Conservation (phyloP, 37 sponge, comb jelly and placozoan species). For the Petrosia ficiformis region DNA sequence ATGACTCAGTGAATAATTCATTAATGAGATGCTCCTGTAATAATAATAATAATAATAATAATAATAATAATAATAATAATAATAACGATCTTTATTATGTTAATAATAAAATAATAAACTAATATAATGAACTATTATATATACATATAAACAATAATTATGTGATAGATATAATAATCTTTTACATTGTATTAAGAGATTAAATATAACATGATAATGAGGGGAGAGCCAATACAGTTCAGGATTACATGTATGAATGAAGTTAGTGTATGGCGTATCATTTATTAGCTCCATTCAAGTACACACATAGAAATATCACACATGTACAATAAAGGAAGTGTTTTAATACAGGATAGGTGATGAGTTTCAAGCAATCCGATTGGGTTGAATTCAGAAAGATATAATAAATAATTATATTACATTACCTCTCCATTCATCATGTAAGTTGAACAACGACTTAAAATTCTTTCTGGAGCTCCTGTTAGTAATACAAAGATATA, state of each 20-base stretch:
- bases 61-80: background rate
- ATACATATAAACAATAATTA: too few species aligned
- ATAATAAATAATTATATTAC: background rate
- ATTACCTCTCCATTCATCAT: conserved; percentile 66
- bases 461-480: conserved; percentile 93
- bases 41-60: background rate
- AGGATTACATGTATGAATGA: too few species aligned
- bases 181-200: too few species aligned
- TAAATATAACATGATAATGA: too few species aligned
- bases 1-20: conserved; percentile 45
- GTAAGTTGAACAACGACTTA: conserved; percentile 67
- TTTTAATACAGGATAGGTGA: too few species aligned
- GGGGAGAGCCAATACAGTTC: too few species aligned
- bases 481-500: too few species aligned
- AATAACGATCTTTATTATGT: background rate
- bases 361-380: background rate
- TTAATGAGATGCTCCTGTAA: conserved; percentile 32
- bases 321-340: too few species aligned
- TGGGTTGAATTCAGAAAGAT: background rate
- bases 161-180: too few species aligned
- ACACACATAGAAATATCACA: too few species aligned
- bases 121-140: background rate
- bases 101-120: conserved; percentile 13
- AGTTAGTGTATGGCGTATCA: too few species aligned
- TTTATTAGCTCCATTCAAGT: too few species aligned